A percentile compares a stretch with the other conserved stretches of the same genome.
Conservation (phyloP, 2,113 vertebrate species). For the Apodemus sylvaticus region DNA sequence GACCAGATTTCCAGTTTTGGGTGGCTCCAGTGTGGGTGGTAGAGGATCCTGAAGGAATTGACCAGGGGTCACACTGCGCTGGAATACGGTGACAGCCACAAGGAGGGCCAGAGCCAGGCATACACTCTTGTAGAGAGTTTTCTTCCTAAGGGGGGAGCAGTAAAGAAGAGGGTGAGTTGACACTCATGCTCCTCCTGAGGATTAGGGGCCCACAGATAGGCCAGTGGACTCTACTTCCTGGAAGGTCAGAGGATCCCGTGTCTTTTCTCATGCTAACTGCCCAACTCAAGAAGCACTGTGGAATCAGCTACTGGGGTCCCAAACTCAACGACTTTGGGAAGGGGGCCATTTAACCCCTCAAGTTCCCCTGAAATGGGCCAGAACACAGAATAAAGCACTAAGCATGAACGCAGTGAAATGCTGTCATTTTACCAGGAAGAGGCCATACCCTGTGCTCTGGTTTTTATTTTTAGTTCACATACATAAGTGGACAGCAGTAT, state of each 20-base stretch:
- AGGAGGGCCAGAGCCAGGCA: slow-evolving; percentile 89
- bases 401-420: background rate
- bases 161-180: background rate
- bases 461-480: background rate
- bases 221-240: background rate
- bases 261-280: background rate
- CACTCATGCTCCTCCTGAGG: background rate
- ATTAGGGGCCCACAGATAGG: background rate
- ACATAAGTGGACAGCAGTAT: background rate
- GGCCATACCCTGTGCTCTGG: background rate
- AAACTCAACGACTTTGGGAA: background rate
- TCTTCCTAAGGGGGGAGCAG: slow-evolving; percentile 85
- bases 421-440: background rate
- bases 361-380: background rate
- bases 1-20: slow-evolving; percentile 47
- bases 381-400: too few relatives aligned
- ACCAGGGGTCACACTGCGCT: slow-evolving; percentile 85
- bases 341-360: background rate
- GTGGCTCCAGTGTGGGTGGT: slow-evolving; percentile 16
- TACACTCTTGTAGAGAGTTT: slow-evolving; percentile 89
- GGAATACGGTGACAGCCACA: slow-evolving; percentile 88
- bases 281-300: background rate
- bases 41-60: slow-evolving; percentile 84
- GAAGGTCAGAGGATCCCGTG: background rate
- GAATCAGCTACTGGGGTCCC: background rate